These are phyloP conservation scores for Stenodema calcarata DNA, from an alignment of 2,888 invertebrate genomes.

Conservation along the genomic window DNA sequence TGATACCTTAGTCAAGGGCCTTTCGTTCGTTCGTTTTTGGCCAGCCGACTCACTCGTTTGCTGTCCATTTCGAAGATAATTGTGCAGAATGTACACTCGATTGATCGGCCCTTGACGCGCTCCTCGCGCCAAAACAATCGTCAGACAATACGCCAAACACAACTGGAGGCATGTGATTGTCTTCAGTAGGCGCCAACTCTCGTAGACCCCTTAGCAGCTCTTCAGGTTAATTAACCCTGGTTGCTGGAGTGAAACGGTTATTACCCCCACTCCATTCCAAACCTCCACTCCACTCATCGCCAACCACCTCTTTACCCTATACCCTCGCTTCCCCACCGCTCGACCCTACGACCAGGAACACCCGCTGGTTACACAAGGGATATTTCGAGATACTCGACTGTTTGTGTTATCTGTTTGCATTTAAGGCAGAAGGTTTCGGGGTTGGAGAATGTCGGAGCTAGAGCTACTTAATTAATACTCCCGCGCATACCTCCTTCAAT, in stretches of 20 bases:
- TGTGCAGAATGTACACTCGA: too few species aligned
- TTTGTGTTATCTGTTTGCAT: conserved; percentile 37
- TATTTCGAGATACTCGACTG: conserved; percentile 1
- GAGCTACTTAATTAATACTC: conserved; percentile 22
- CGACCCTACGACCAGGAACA: neutral
- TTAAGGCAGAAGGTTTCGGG: neutral
- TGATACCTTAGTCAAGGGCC: too few species aligned
- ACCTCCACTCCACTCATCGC: neutral
- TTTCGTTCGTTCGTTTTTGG: too few species aligned
- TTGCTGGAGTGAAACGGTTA: neutral
- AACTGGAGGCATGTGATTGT: neutral
- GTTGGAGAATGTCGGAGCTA: neutral
- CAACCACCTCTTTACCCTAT: neutral
- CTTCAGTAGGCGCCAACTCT: neutral
- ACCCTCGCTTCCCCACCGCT: neutral
- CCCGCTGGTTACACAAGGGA: neutral
- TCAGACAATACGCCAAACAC: too few species aligned
- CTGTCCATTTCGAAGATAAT: too few species aligned
- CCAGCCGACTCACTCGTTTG: too few species aligned
- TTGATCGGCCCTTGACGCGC: too few species aligned
- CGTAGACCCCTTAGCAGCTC: neutral
- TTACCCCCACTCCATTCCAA: neutral
- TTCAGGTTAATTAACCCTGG: neutral
- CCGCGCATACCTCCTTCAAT: neutral
- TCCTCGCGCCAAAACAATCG: too few species aligned